These are phyloP conservation scores for Hippotragus niger DNA, from an alignment of 2,113 vertebrate species.

Conservation along the genomic window DNA sequence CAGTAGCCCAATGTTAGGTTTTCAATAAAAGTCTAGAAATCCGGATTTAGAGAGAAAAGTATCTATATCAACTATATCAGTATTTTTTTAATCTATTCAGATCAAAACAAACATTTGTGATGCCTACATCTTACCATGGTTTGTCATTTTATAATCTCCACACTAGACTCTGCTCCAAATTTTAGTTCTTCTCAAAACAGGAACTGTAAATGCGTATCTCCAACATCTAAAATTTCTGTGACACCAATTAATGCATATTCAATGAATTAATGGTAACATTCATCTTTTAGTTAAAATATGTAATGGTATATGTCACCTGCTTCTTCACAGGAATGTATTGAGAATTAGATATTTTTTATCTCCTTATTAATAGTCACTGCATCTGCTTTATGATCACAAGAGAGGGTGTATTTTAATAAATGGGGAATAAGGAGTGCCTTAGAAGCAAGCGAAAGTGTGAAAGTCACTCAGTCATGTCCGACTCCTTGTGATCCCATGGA, in stretches of 20 bases:
- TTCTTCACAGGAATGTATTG: background rate
- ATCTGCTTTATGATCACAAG: background rate
- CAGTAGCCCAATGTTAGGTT: background rate
- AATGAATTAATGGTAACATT: background rate
- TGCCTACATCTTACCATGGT: background rate
- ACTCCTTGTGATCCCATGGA: background rate
- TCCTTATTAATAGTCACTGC: background rate
- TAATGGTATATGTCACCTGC: background rate
- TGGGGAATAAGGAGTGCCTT: background rate
- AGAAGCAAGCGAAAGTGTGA: background rate
- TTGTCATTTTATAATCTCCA: background rate
- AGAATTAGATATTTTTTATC: background rate
- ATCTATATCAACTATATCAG: background rate
- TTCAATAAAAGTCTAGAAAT: background rate
- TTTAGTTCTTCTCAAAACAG: background rate
- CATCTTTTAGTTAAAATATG: background rate
- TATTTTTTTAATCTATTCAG: background rate
- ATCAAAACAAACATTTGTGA: background rate
- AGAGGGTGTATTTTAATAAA: background rate
- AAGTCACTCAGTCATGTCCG: background rate
- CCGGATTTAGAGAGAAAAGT: background rate
- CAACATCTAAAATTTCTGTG: background rate
- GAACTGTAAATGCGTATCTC: background rate
- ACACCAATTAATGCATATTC: background rate
- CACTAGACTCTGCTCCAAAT: background rate